phyloP scores from a whole-genome alignment of 2,888 invertebrate species.

The Catonia carolina region DNA sequence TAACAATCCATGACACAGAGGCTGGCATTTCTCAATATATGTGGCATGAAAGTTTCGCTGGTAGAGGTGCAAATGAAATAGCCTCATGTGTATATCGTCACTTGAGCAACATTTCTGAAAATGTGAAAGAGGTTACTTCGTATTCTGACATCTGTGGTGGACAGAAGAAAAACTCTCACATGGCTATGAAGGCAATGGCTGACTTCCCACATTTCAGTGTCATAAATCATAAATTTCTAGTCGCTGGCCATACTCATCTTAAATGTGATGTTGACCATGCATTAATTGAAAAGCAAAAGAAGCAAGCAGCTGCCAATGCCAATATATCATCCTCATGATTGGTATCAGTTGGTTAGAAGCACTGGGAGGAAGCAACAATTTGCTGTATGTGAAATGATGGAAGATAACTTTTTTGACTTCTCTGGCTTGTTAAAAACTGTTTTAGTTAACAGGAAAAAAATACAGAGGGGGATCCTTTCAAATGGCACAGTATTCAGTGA shows the following conservation, averaged over 20 bases:
- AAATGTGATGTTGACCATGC: constrained; percentile 32
- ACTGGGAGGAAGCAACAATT: neutral
- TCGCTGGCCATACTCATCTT: constrained; percentile 32
- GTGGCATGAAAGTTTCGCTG: constrained; percentile 32
- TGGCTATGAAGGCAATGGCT: constrained; percentile 29
- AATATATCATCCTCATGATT: constrained; percentile 9
- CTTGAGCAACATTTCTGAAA: neutral
- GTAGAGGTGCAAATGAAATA: constrained; percentile 35
- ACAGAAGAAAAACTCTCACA: constrained; percentile 34
- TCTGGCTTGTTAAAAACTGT: constrained; percentile 14
- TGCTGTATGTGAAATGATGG: constrained; percentile 26
- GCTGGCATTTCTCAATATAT: constrained; percentile 22
- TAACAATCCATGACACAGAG: constrained; percentile 11
- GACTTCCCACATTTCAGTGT: constrained; percentile 23
- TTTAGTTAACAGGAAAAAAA: constrained; percentile 14
- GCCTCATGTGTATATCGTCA: constrained; percentile 34
- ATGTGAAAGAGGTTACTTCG: constrained; percentile 21
- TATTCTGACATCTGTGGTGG: constrained; percentile 32
- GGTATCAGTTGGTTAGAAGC: neutral
- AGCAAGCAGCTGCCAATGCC: neutral
- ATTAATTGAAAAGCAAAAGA: neutral
- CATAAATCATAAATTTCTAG: constrained; percentile 33
- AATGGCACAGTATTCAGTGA: neutral
- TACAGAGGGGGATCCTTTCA: neutral
- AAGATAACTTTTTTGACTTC: constrained; percentile 28